phyloP scores from a whole-genome alignment of 1,140 invertebrate species.

The Nomia melanderi region DNA sequence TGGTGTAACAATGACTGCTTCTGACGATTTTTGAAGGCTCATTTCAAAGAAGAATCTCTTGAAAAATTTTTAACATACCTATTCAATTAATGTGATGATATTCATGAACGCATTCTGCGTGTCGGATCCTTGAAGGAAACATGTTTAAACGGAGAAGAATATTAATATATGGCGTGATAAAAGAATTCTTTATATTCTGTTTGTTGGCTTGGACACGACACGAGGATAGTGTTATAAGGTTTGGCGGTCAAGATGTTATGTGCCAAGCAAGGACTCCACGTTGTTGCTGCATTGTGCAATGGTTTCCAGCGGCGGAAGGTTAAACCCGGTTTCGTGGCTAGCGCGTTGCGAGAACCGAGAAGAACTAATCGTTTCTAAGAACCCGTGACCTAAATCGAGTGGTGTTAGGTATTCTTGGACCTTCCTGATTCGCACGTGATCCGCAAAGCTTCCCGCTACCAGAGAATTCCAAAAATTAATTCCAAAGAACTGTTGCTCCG shows the following conservation, averaged over 20 bases:
- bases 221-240: background rate
- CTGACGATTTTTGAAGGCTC: too few species aligned
- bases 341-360: slow-evolving; percentile 51
- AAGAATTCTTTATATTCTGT: too few species aligned
- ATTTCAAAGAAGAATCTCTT: too few species aligned
- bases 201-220: too few species aligned
- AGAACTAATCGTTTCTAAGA: slow-evolving; percentile 63
- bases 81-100: too few species aligned
- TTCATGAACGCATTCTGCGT: too few species aligned
- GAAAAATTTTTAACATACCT: too few species aligned
- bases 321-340: slow-evolving; percentile 42
- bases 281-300: slow-evolving; percentile 62
- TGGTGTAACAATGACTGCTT: too few species aligned
- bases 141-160: too few species aligned
- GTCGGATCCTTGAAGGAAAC: too few species aligned
- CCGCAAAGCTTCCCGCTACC: background rate
- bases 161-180: too few species aligned
- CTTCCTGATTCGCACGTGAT: slow-evolving; percentile 10
- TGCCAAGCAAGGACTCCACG: slow-evolving; percentile 28
- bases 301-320: slow-evolving; percentile 49
- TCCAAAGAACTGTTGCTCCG: background rate
- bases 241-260: background rate
- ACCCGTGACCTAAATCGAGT: slow-evolving; percentile 42
- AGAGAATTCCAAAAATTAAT: background rate
- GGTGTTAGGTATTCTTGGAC: slow-evolving; percentile 29